Evolutionary conservation across 23 tunicate species (phyloP), one percentile per base, ranked within the genome.

Genomic region (Aplidium turbinatum): DNA sequence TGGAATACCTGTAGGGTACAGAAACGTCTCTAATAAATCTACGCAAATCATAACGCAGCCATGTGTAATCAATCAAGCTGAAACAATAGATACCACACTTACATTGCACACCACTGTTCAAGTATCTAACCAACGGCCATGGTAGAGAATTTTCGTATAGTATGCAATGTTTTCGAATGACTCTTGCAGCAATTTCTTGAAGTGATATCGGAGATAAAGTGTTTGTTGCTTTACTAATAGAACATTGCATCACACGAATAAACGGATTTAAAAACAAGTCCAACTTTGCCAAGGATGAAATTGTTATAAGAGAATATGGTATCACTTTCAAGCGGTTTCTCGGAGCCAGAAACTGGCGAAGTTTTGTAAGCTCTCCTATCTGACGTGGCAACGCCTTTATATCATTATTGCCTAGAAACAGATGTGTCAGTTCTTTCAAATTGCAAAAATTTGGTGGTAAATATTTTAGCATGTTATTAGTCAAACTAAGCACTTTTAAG

Each of bases 201-300:
- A 82, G 63, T 4, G 88, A 73, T 36, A 64, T 0, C 13, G 5
- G 18, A 24, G 21, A 27, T 29, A 28, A 9, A 30, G 6, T 2
- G 3, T 26, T 4, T 3, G 4, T 11, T 16, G n/a, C 3, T 7
- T 3, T 11, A 38, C 22, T 4, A 38, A 4, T 38, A 65, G 23
- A 11, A 36, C 31, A 29, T 38, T 5, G 35, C 34, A 11, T 6
- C 4, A 38, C 58, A n/a, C 0, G 36, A 48, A 16, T 31, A 74
- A 82, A 73, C 3, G 48, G 71, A 24, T 82, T 75, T 33, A 24
- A 46, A 19, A 39, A 76, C 27, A 76, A 63, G 69, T 75, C 82
- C 36, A 75, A 31, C 1, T 40, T 57, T 30, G 68, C 78, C 36
- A 75, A 35, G 1, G 19, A 31, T 5, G 28, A 11, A 13, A 69